Evolutionary conservation across 1,140 invertebrate species (phyloP), one percentile per base, ranked within the genome.

Genomic region (Doryteuthis pealeii): DNA sequence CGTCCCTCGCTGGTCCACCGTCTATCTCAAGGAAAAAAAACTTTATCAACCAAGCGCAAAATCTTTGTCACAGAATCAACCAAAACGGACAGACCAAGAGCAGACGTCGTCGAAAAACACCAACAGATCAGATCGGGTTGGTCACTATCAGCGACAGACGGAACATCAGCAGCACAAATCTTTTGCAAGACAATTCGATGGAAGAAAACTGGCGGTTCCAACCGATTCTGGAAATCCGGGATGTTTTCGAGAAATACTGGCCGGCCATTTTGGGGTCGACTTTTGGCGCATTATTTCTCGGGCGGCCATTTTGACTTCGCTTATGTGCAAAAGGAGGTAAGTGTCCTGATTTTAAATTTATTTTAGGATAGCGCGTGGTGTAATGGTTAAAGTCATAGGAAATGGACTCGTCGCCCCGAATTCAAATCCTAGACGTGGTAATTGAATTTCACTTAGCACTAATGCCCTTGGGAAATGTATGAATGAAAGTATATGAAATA

Each of bases 201-300:
- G 6, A n/a, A 62, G 18, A 0, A 22, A 62, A 62, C 10, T n/a
- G 26, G 54, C 10, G 26, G 18, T 62, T 2, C 6, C 26, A 62
- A 6, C 18, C 54, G 6, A 18, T 62, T 28, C 54, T n/a, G 26
- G 10, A 10, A 5, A 40, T 40, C 35, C 4, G 18, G 45, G 72
- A 66, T 1, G 76, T 77, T 28, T 79, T 81, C 49, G 75, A 71
- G 18, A 74, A 77, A 15, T 79, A 81, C 75, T 81, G 79, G 79
- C 79, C 79, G 4, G 79, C 79, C 30, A 78, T 81, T 22, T 62
- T 79, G 26, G 79, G 79, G 5, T 69, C 77, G 28, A 75, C 74
- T 18, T 67, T 79, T 30, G 79, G 79, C n/a, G 77, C 79, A 2
- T 70, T 79, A 31, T 81, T 81, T 67, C 76, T 81, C 28, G 30